Base-by-base conservation (phyloP, 2,797 vertebrate species). In the Graptemys geographica region DNA sequence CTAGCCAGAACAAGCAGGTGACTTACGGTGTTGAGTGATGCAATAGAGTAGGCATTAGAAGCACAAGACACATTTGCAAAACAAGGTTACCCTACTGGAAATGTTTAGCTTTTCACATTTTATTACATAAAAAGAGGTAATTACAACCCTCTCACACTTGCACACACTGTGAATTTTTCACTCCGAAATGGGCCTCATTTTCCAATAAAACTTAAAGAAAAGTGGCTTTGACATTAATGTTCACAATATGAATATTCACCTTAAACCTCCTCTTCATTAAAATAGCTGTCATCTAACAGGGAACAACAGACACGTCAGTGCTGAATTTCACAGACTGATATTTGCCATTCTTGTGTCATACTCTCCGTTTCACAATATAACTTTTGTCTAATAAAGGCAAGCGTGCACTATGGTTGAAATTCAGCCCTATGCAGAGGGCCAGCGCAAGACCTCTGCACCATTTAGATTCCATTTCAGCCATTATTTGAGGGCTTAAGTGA, bases 161-260 rank as follows among this genome's bases (percentile, higher is more conserved):
- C 72, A 69, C 37, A 25, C 1, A 6, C 79, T 69, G 65, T 91
- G 79, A 85, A 52, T 90, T 94, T 37, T 92, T 81, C 81, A 19
- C 16, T 82, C 47, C 59, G 65, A 90, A 79, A 89, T 11, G 19
- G 59, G 91, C 81, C 89, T 86, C 31, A 53, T 94, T 94, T 87
- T 79, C 76, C 86, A 80, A 56, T 83, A 59, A 83, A 79, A 83
- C 55, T 90, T 76, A 96, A 90, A 79, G 31, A 69, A 76, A 76
- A 88, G 11, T 47, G 89, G 69, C 83, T 76, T 81, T 4, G 12
- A 83, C 81, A 88, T 76, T 69, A 83, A 86, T 86, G 31, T 53
- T 82, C 88, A 31, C 84, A 83, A 92, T 84, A 47, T 2, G 82
- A 52, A 79, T 94, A 88, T n/a, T 62, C 37, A 51, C 59, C 88